Evolutionary conservation across 2,113 vertebrate species (phyloP), one percentile per base, ranked within the genome.

Genomic region (Carassius carassius): DNA sequence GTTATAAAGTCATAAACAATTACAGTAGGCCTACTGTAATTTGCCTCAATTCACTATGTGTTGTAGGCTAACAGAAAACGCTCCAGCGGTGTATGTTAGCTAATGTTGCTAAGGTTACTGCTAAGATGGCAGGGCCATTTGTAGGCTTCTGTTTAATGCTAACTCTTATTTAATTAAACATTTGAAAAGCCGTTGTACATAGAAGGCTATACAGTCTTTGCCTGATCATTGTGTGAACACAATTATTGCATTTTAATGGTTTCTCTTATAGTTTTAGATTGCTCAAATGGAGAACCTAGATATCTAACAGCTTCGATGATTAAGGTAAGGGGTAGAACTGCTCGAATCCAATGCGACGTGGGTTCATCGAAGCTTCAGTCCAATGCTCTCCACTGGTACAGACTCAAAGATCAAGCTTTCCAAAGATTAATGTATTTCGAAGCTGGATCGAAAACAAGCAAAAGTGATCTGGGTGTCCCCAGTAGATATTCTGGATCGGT

Each of bases 351-450:
- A 35, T 88, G 79, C 60, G 6, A 5, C 0, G 65, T 83, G 75
- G 32, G 14, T n/a, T 0, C 14, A 5, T 49, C 78, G 14, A 25
- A 16, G 0, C 74, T 82, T 19, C 49, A 67, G 73, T 65, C 63
- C 16, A 49, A 1, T 1, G 2, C 4, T 12, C 0, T 89, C 21
- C 83, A 85, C 51, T 51, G 58, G 74, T 86, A 86, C 84, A 78
- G 84, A 74, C 4, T 2, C 1, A 56, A 58, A 8, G 54, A 51
- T 51, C 32, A 7, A 16, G 78, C 8, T 54, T 51, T 85, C 1
- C 65, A 58, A 4, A 65, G 80, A 35, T 41, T 88, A 25, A 32
- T 87, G 41, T 17, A 82, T 60, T 87, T 85, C 12, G 17, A 7
- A 56, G 32, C 29, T 23, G 83, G 79, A 12, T 1, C 37, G 1